Conservation (phyloP, 2,888 invertebrate genomes). For the Drosophila monieri region DNA sequence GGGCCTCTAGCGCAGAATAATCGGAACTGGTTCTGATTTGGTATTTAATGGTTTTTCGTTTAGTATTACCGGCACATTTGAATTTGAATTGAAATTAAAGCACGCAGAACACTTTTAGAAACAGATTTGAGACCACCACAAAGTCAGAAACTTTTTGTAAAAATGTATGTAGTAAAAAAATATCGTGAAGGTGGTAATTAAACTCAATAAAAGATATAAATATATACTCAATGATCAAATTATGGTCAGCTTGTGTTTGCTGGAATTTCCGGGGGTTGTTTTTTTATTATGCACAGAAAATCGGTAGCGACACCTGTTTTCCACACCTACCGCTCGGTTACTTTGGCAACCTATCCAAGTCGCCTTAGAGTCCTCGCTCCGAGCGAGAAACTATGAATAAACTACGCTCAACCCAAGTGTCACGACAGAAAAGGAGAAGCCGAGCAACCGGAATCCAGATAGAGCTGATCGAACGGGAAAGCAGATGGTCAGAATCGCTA, state of each 20-base stretch:
- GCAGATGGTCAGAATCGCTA: constrained; percentile 14
- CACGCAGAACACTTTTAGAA: no score
- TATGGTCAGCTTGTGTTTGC: not conserved
- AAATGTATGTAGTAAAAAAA: no score
- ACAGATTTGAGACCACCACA: no score
- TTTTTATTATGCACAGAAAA: not conserved
- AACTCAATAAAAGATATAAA: no score
- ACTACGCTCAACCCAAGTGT: constrained; percentile 2
- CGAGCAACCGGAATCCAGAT: constrained; percentile 8
- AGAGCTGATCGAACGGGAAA: constrained; percentile 5
- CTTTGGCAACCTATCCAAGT: constrained; percentile 27
- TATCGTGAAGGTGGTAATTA: no score
- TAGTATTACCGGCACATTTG: no score
- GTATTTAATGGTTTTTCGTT: no score
- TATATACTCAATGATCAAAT: no score
- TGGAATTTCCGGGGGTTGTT: constrained; percentile 1
- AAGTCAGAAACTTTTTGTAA: no score
- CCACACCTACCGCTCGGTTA: not conserved
- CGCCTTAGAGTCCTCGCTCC: constrained; percentile 11
- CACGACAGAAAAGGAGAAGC: constrained; percentile 11
- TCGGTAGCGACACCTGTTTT: constrained; percentile 1
- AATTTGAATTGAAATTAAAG: no score
- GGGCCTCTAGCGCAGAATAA: no score
- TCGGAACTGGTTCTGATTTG: no score
- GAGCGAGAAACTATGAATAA: constrained; percentile 5